Base-by-base conservation (phyloP, 2,797 vertebrate species). In the Neosalanx taihuensis region DNA sequence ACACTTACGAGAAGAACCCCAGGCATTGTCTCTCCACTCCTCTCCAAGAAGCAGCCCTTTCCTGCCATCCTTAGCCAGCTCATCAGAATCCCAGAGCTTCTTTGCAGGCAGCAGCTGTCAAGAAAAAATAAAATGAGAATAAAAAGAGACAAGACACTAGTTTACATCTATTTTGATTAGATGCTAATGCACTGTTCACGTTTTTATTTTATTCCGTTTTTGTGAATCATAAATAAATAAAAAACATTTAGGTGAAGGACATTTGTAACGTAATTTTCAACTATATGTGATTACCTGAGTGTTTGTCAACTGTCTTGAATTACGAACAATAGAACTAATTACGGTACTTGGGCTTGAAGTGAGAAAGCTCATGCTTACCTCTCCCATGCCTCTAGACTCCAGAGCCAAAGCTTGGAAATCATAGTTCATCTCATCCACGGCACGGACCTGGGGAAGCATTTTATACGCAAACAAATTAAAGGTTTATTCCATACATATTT, bases 61-160 rank as follows among this genome's bases (percentile, higher is more conserved):
- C 88, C 97, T 95, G 89, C 96, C 96, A 91, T 99, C 97, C 93
- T 98, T 99, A 85, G 95, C 91, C 88, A 97, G 87, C 87, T 99
- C 97, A 91, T 99, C 97, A 79, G 96, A 95, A 90, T 98, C 97
- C 97, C 97, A 99, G 85, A 99, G 95, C 84, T 99, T 99, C 93
- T 99, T 99, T 72, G 96, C 94, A 79, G 97, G 97, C 88, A 99
- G 93, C 88, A 98, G 94, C 97, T 99, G 81, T 72, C 71, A 77
- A 77, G 35, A 75, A 58, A 62, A 71, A 37, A 67, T 5, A 49
- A 58, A 60, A 62, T 5, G 58, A 20, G 18, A 41, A 4, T 26
- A 23, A 64, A 64, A 31, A 18, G 0, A 18, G 2, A 9, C 59
- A 64, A 46, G 12, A 46, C 2, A 13, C 10, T 46, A 46, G 41